phyloP scores from a whole-genome alignment of 2,113 vertebrate species.

The Saccopteryx bilineata region DNA sequence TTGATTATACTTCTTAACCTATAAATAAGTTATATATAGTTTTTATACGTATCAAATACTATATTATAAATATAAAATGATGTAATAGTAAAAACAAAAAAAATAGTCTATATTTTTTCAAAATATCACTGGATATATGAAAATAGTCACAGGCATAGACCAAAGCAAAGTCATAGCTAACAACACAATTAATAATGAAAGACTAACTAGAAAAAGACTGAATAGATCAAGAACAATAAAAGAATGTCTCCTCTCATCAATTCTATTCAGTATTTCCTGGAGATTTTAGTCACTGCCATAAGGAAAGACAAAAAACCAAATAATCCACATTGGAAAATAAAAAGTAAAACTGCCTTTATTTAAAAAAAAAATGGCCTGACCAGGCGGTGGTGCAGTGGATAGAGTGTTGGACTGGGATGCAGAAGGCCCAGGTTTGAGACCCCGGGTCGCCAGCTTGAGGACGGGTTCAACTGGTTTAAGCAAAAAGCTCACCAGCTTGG shows the following conservation, averaged over 20 bases:
- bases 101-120: not conserved
- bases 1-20: conserved; percentile 2
- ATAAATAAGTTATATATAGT: conserved; percentile 5
- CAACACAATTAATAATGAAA: not conserved
- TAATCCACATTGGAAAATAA: not conserved
- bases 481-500: too few species aligned
- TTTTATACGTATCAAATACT: not conserved
- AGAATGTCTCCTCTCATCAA: not conserved
- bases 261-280: not conserved
- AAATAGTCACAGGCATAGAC: not conserved
- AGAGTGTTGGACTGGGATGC: too few species aligned
- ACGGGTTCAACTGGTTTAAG: too few species aligned
- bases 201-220: not conserved
- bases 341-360: not conserved
- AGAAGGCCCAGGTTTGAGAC: too few species aligned
- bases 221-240: not conserved
- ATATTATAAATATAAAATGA: not conserved
- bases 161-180: not conserved
- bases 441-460: too few species aligned
- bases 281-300: not conserved
- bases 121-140: not conserved
- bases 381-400: too few species aligned
- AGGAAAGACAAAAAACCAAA: not conserved
- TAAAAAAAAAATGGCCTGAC: not conserved
- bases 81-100: conserved; percentile 32